Percentiles rank a stretch among this genome's conserved stretches.
Conservation (phyloP, 1,140 invertebrate genomes). For the Orius insidiosus region DNA sequence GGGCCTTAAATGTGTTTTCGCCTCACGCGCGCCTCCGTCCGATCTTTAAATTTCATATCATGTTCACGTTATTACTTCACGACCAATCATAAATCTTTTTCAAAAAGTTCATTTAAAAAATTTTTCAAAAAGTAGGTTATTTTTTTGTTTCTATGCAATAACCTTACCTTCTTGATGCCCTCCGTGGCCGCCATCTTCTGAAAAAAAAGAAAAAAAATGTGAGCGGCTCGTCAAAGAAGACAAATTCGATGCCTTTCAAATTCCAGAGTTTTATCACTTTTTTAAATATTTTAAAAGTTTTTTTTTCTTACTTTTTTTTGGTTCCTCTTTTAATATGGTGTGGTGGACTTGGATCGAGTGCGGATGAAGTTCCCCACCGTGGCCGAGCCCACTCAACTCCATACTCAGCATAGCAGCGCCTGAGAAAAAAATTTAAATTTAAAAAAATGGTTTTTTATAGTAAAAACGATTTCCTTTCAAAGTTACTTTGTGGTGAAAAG, state of each 20-base stretch:
- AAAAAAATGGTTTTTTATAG: too few relatives aligned
- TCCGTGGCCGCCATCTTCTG: constrained; percentile 13
- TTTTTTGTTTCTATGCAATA: neutral
- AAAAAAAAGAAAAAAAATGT: constrained; percentile 4
- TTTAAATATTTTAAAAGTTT: neutral
- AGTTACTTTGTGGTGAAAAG: too few relatives aligned
- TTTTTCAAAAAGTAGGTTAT: too few relatives aligned
- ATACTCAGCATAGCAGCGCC: constrained; percentile 14
- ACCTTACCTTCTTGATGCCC: constrained; percentile 13
- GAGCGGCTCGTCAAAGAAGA: too few relatives aligned
- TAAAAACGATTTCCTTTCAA: too few relatives aligned
- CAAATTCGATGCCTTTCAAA: too few relatives aligned
- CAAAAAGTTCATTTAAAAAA: too few relatives aligned
- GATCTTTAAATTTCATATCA: constrained; percentile 13
- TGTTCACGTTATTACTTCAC: constrained; percentile 14
- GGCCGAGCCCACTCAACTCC: constrained; percentile 14
- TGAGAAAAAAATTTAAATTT: too few relatives aligned
- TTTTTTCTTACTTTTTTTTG: constrained; percentile 13
- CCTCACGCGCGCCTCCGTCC: constrained; percentile 7
- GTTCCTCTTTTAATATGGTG: constrained; percentile 9
- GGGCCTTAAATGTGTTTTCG: constrained; percentile 9
- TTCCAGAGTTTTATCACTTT: neutral
- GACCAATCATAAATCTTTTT: neutral
- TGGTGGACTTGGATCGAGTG: constrained; percentile 15
- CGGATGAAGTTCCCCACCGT: constrained; percentile 12